These are phyloP conservation scores for Caenorhabditis auriculariae DNA, from an alignment of 2,888 invertebrate genomes.

Conservation along the genomic window DNA sequence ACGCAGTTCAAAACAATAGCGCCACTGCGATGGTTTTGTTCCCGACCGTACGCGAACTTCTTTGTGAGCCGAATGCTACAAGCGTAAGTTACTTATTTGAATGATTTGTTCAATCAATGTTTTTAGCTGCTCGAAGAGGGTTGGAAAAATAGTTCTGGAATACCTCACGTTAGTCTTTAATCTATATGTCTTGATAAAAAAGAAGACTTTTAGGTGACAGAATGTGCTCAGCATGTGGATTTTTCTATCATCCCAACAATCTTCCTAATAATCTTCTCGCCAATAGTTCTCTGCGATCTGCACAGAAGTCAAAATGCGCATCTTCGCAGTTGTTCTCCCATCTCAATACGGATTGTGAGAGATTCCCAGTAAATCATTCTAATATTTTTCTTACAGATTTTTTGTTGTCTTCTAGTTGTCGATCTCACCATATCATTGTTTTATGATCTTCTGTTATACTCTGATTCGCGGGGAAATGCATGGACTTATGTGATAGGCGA, in stretches of 20 bases:
- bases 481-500: slow-evolving; percentile 27
- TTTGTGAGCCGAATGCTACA: slow-evolving; percentile 16
- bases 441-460: slow-evolving; percentile 23
- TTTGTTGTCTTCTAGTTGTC: slow-evolving; percentile 34
- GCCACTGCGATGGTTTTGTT: too few species aligned
- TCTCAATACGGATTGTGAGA: slow-evolving; percentile 53
- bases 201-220: slow-evolving; percentile 10
- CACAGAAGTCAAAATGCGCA: slow-evolving; percentile 47
- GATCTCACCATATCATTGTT: slow-evolving; percentile 37
- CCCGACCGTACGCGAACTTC: slow-evolving; percentile 23
- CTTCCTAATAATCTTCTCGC: slow-evolving; percentile 49
- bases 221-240: slow-evolving; percentile 55
- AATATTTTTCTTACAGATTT: slow-evolving; percentile 20
- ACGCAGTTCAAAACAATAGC: too few species aligned
- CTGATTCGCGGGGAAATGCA: slow-evolving; percentile 2
- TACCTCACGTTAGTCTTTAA: slow-evolving; percentile 24
- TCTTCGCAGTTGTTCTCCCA: slow-evolving; percentile 43
- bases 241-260: slow-evolving; percentile 51
- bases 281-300: slow-evolving; percentile 49
- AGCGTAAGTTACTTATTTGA: slow-evolving; percentile 23
- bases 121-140: slow-evolving; percentile 32
- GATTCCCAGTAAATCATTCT: not conserved
- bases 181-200: not conserved
- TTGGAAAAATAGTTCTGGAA: slow-evolving; percentile 30
- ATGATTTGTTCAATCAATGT: too few species aligned